These are phyloP conservation scores for Helostoma temminkii DNA, from an alignment of 2,797 vertebrate genomes.

Conservation along the genomic window DNA sequence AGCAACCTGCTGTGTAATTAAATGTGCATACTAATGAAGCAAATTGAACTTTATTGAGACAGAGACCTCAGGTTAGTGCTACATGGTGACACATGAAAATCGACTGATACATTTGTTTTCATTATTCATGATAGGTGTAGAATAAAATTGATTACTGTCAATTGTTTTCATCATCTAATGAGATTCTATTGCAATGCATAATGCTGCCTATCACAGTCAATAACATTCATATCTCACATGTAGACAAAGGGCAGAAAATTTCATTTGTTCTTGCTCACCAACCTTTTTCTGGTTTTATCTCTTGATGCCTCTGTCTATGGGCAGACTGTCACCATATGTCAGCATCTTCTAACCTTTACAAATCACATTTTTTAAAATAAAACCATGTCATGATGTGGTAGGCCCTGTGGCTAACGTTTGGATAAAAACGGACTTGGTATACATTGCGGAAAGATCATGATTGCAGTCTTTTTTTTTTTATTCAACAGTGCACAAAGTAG, in stretches of 20 bases:
- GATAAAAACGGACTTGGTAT: too few species aligned
- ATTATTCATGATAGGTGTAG: background rate
- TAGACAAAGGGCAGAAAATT: background rate
- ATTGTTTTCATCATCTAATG: constrained; percentile 4
- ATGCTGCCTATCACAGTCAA: background rate
- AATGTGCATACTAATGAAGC: constrained; percentile 48
- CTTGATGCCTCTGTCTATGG: too few species aligned
- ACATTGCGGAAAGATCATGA: too few species aligned
- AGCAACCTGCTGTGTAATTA: constrained; percentile 35
- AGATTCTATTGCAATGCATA: constrained; percentile 4
- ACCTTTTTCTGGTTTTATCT: too few species aligned
- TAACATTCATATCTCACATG: background rate
- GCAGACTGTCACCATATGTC: too few species aligned
- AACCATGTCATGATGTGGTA: too few species aligned
- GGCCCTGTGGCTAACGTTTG: too few species aligned
- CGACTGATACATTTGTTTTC: constrained; percentile 1
- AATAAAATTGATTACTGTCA: background rate
- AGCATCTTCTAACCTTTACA: too few species aligned
- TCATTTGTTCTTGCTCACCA: too few species aligned
- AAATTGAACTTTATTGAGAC: constrained; percentile 23
- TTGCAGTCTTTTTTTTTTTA: too few species aligned
- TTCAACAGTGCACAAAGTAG: too few species aligned
- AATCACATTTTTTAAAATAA: too few species aligned
- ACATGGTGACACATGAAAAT: constrained; percentile 3
- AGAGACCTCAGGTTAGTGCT: background rate